Evolutionary conservation across 64 coral and sea anemone species (phyloP).

Genomic region (Montipora sp.): DNA sequence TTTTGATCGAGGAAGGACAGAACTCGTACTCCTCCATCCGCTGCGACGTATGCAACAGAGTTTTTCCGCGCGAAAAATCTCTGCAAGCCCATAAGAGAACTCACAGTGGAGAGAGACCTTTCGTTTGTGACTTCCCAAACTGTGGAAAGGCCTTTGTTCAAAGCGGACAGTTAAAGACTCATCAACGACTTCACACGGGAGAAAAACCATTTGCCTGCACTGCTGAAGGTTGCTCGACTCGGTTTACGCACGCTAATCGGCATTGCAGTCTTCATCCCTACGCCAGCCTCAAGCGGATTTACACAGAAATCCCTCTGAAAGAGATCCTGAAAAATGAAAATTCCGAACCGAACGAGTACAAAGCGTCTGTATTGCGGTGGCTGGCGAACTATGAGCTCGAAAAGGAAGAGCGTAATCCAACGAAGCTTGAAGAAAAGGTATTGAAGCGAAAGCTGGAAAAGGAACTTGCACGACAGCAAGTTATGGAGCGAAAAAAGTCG

Average conservation of each 20-base stretch:
- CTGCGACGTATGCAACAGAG: conserved; percentile 96
- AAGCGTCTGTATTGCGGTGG: conserved; percentile 86
- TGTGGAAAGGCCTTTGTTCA: conserved; percentile 99
- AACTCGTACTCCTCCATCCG: conserved; percentile 95
- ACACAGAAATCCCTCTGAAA: conserved; percentile 88
- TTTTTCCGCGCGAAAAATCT: conserved; percentile 99
- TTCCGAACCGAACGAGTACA: conserved; percentile 91
- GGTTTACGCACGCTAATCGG: conserved; percentile 97
- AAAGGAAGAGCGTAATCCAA: conserved; percentile 82
- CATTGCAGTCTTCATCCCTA: conserved; percentile 94
- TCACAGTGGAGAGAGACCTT: conserved; percentile 96
- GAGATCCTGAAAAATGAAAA: conserved; percentile 91
- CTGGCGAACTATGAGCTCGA: conserved; percentile 93
- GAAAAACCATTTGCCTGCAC: conserved; percentile 97
- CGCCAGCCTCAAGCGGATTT: conserved; percentile 78
- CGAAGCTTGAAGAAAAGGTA: conserved; percentile 82
- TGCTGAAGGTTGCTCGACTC: conserved; percentile 80
- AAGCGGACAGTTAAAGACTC: conserved; percentile 97
- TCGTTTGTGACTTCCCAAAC: conserved; percentile 97
- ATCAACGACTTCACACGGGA: conserved; percentile 92
- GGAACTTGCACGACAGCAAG: conserved; percentile 70
- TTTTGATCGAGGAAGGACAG: conserved; percentile 89
- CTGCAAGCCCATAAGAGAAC: conserved; percentile 99
- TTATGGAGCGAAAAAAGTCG: conserved; percentile 86
- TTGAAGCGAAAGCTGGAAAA: conserved; percentile 72